Evolutionary conservation across 1,140 invertebrate species (phyloP), one percentile per base, ranked within the genome.

Genomic region (Sarcophaga peregrina): DNA sequence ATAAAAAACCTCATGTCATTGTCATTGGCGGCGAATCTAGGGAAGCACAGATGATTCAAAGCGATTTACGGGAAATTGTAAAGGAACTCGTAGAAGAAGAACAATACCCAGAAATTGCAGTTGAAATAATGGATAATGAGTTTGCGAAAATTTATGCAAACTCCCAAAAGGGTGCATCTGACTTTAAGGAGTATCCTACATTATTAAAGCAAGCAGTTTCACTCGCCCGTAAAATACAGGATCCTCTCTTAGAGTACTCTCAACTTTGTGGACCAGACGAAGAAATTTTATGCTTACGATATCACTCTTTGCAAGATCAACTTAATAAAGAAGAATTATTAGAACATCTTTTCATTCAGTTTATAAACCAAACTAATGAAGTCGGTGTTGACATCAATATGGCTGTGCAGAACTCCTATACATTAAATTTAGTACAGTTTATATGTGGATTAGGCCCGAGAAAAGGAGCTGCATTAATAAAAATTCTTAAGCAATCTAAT

Each of bases 331-430:
- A 99, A 74, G 96, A 97, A 81, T 89, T 98, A 17, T 85, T 97
- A 0, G 96, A 97, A 87, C 95, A 95, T 11, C 92, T 99, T 0
- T 95, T 97, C 84, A 88, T 97, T 20, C 97, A 99, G 92, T 99
- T 99, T 90, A 96, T 99, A 0, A 95, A 95, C 87, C 93, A 97
- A 81, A 97, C 98, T 0, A 99, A 99, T 90, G 98, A 99, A 92
- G 98, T 99, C 8, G 99, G 99, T n/a, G 97, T 99, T 0, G 98
- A 99, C 90, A 94, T 99, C 7, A 99, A 99, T 89, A 92, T 96
- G 86, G 96, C 97, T 15, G 95, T 99, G 1, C 93, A 96, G 82
- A 96, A 97, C 81, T 93, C 95, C 0, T 95, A 99, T 85, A 96
- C 96, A 3, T 93, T 95, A 0, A 95, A 97, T 88, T 90, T 99